A percentile compares a stretch with the other conserved stretches of the same genome.
These are phyloP conservation scores for Orchestia grillus DNA, from an alignment of 1,140 invertebrate species.

Conservation along the genomic window DNA sequence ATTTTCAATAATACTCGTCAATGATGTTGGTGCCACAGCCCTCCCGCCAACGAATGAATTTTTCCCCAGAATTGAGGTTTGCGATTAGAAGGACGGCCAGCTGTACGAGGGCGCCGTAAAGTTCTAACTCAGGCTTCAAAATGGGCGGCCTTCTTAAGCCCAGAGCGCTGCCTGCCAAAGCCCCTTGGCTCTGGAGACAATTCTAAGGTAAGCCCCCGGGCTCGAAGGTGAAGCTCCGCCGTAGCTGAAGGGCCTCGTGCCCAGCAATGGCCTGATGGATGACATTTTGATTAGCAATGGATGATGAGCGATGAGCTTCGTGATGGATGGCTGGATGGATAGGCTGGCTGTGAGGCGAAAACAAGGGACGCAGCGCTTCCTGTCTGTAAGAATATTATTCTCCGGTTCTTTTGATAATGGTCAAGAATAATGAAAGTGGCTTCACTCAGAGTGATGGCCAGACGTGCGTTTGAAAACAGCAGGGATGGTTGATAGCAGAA, in stretches of 20 bases:
- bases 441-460: not conserved
- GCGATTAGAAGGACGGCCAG: not conserved
- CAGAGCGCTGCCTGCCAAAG: not conserved
- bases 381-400: not conserved
- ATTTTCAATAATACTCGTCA: not conserved
- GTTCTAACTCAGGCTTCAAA: constrained; percentile 26
- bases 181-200: constrained; percentile 30
- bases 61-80: not conserved
- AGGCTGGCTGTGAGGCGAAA: not conserved
- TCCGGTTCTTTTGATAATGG: not conserved
- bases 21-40: not conserved
- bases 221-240: not conserved
- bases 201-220: not conserved
- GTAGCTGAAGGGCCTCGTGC: not conserved
- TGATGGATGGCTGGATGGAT: constrained; percentile 1
- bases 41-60: not conserved
- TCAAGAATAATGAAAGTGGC: not conserved
- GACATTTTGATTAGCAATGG: constrained; percentile 31
- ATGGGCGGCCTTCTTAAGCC: not conserved
- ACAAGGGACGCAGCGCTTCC: not conserved
- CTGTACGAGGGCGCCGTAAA: not conserved
- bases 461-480: not conserved
- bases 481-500: not conserved
- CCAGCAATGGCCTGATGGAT: constrained; percentile 24
- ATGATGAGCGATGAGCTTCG: constrained; percentile 35